phyloP scores from a whole-genome alignment of 2,113 vertebrate species.

The Podiceps cristatus region DNA sequence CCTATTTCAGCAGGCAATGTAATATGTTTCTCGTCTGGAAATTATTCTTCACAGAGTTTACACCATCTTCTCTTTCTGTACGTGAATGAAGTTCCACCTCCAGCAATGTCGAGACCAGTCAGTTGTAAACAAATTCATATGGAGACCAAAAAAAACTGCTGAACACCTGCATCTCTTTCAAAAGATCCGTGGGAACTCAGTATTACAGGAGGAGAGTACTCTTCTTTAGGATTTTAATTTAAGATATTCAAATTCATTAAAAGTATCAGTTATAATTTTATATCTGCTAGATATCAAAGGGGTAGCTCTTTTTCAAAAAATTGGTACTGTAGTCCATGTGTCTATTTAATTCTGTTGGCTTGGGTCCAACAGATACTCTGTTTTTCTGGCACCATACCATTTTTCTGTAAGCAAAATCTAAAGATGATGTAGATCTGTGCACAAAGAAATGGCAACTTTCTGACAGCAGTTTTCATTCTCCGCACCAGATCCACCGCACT shows the following conservation, averaged over 20 bases:
- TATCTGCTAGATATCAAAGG: background rate
- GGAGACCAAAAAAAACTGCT: background rate
- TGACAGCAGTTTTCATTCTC: background rate
- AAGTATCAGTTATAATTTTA: background rate
- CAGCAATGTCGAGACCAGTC: background rate
- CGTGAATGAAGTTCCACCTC: background rate
- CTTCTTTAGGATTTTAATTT: background rate
- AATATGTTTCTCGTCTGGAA: background rate
- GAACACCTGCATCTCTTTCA: background rate
- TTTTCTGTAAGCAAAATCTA: background rate
- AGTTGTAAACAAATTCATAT: background rate
- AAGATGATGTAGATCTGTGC: background rate
- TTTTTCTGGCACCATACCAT: background rate
- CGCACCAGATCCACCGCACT: background rate
- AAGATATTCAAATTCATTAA: background rate
- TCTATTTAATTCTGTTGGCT: background rate
- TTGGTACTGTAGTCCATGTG: rapidly evolving
- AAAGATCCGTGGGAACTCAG: background rate
- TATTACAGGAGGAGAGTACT: background rate
- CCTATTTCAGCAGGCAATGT: background rate
- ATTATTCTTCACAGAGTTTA: background rate
- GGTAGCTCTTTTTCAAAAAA: background rate
- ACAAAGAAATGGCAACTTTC: background rate
- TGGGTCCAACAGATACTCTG: background rate
- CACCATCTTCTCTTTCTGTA: background rate